These are phyloP conservation scores for Morpho helenor DNA, from an alignment of 2,888 invertebrate species.

Conservation along the genomic window DNA sequence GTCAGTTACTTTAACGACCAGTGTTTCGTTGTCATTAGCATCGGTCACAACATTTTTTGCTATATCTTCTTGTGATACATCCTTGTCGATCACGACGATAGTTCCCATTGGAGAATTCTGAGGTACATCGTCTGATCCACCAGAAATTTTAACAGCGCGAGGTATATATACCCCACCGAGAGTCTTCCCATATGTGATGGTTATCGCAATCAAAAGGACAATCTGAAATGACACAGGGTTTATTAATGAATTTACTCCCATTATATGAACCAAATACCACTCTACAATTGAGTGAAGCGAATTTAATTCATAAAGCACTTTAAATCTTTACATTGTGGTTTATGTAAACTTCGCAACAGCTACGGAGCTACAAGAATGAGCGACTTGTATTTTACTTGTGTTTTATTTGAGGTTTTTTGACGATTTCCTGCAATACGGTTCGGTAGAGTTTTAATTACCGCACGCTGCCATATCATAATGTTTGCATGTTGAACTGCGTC, in stretches of 20 bases:
- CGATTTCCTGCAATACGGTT: too few species aligned
- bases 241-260: not conserved
- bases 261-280: too few species aligned
- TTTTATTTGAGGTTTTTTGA: too few species aligned
- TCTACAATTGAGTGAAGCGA: too few species aligned
- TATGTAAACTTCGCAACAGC: too few species aligned
- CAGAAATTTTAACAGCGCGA: conserved; percentile 49
- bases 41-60: not conserved
- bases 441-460: too few species aligned
- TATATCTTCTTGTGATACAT: not conserved
- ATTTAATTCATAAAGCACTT: too few species aligned
- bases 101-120: conserved; percentile 37
- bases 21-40: not conserved
- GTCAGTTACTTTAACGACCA: not conserved
- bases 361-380: too few species aligned
- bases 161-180: conserved; percentile 64
- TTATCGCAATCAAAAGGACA: conserved; percentile 47
- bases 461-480: too few species aligned
- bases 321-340: too few species aligned
- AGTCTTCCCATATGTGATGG: conserved; percentile 52
- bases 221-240: conserved; percentile 41
- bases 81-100: conserved; percentile 5
- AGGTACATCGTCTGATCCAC: conserved; percentile 50
- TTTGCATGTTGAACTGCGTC: too few species aligned
- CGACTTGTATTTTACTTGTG: too few species aligned